These are phyloP conservation scores for Sinotaia quadrata DNA, from an alignment of 2,888 invertebrate genomes.

Conservation along the genomic window DNA sequence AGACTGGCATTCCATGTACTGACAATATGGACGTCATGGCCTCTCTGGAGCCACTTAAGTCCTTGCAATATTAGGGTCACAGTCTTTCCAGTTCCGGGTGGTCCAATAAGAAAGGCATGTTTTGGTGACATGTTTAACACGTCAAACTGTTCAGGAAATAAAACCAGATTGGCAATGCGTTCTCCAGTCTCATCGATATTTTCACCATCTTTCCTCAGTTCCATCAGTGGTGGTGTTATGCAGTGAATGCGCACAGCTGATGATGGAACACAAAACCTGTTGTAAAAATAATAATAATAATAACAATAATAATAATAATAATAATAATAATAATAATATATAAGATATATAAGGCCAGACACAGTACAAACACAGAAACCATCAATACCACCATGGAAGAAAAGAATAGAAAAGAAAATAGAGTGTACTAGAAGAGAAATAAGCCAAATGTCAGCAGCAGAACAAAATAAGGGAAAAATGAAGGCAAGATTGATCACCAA, in stretches of 20 bases:
- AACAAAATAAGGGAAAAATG: too few relatives aligned
- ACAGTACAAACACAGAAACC: too few relatives aligned
- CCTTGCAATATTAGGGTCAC: constrained; percentile 5
- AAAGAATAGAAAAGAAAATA: too few relatives aligned
- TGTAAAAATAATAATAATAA: too few relatives aligned
- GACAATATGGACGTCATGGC: constrained; percentile 3
- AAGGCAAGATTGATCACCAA: too few relatives aligned
- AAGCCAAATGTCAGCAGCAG: too few relatives aligned
- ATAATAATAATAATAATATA: too few relatives aligned
- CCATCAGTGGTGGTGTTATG: constrained; percentile 1
- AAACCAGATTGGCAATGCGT: background rate
- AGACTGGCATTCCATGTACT: background rate
- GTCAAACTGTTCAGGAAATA: constrained; percentile 6
- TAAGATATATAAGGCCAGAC: too few relatives aligned
- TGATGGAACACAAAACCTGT: constrained; percentile 1
- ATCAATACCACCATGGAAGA: too few relatives aligned
- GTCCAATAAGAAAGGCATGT: background rate
- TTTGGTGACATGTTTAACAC: background rate
- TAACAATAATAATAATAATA: too few relatives aligned
- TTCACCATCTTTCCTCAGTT: background rate
- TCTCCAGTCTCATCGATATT: background rate
- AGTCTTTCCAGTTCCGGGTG: constrained; percentile 14
- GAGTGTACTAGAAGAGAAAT: too few relatives aligned
- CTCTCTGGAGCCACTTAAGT: background rate
- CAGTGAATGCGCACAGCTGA: constrained; percentile 4